Evolutionary conservation across 30 jellyfish, hydroid and myxozoan genomes (phyloP).

Genomic region (Morbakka virulenta): DNA sequence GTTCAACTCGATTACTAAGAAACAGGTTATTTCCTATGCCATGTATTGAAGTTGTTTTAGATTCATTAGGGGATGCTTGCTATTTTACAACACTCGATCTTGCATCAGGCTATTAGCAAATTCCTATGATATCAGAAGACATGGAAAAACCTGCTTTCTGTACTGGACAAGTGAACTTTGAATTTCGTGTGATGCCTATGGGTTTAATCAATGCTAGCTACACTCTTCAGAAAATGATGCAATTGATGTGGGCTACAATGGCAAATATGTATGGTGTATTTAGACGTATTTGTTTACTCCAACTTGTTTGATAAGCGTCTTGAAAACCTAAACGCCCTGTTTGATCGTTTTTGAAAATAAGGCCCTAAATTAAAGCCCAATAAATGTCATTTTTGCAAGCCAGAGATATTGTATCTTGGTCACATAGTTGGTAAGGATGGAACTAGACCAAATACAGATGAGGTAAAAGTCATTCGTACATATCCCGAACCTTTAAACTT

Average conservation of each 20-base stretch:
- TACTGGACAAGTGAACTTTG: slow-evolving; percentile 38
- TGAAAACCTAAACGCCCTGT: background rate
- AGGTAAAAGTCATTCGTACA: slow-evolving; percentile 1
- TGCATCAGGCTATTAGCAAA: slow-evolving; percentile 60
- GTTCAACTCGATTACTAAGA: slow-evolving; percentile 1
- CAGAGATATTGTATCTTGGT: slow-evolving; percentile 29
- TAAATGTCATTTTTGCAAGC: slow-evolving; percentile 30
- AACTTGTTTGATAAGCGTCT: background rate
- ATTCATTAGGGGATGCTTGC: slow-evolving; percentile 37
- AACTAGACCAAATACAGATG: slow-evolving; percentile 26
- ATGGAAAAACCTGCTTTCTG: slow-evolving; percentile 35
- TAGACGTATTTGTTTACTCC: too few relatives aligned
- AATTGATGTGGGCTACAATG: slow-evolving; percentile 43
- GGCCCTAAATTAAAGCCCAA: slow-evolving; percentile 10
- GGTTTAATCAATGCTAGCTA: slow-evolving; percentile 36
- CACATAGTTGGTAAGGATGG: slow-evolving; percentile 44
- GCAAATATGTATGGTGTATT: too few relatives aligned
- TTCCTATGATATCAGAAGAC: slow-evolving; percentile 27
- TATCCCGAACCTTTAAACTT: slow-evolving; percentile 27
- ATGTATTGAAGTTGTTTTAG: slow-evolving; percentile 41
- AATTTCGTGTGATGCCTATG: slow-evolving; percentile 38
- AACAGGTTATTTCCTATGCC: slow-evolving; percentile 53
- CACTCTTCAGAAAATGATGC: slow-evolving; percentile 49
- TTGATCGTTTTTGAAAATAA: background rate
- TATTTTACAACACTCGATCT: slow-evolving; percentile 43